Percentiles rank a stretch among this genome's conserved stretches.
These are phyloP conservation scores for Podarcis lilfordi DNA, from an alignment of 2,797 vertebrate species.

Conservation along the genomic window DNA sequence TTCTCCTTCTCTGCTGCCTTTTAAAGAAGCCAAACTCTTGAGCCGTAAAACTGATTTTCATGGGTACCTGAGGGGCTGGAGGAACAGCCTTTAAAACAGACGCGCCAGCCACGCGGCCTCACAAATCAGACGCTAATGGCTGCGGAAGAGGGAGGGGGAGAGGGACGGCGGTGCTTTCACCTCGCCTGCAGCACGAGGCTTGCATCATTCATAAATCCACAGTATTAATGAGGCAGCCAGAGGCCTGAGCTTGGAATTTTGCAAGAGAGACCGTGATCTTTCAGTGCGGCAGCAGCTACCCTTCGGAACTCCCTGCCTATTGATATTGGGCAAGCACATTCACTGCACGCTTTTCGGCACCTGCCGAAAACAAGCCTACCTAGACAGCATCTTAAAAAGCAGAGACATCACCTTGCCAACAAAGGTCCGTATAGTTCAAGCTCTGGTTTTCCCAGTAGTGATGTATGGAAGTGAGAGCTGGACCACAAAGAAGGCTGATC, in stretches of 20 bases:
- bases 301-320: no score
- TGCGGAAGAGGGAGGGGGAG: background rate
- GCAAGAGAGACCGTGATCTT: no score
- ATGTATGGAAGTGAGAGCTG: no score
- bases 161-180: background rate
- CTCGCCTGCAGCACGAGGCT: background rate
- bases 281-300: no score
- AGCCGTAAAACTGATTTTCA: background rate
- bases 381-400: no score
- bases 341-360: no score
- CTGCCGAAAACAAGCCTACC: no score
- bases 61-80: conserved; percentile 4
- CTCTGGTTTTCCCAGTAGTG: no score
- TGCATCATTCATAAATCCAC: conserved; percentile 32
- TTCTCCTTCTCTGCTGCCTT: background rate
- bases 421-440: no score
- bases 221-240: background rate
- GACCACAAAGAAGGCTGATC: no score
- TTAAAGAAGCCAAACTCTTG: background rate
- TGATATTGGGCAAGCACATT: no score
- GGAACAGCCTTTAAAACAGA: conserved; percentile 13
- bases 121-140: conserved; percentile 35
- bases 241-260: background rate
- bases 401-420: no score
- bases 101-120: background rate